Percentiles rank a stretch among this genome's conserved stretches.
These are phyloP conservation scores for Chaenodraco wilsoni DNA, from an alignment of 2,797 vertebrate genomes.

Conservation along the genomic window DNA sequence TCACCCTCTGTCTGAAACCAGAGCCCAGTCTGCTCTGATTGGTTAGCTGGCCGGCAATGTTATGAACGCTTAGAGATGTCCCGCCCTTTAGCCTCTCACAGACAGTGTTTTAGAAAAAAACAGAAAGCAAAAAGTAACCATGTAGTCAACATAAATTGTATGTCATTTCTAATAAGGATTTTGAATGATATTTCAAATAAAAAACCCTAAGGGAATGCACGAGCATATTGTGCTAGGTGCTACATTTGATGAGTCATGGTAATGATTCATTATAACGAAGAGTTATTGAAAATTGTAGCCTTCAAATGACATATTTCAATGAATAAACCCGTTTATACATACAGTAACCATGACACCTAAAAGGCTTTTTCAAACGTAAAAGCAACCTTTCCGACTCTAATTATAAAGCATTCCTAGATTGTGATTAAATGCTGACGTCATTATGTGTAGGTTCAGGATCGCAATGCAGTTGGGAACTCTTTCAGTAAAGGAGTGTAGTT, in stretches of 20 bases:
- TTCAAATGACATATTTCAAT: not conserved
- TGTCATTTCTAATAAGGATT: not conserved
- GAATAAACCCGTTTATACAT: not conserved
- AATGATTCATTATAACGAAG: not conserved
- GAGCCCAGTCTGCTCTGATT: no score
- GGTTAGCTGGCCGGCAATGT: no score
- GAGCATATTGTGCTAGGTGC: not conserved
- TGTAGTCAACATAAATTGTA: not conserved
- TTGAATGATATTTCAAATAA: not conserved
- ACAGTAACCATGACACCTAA: not conserved
- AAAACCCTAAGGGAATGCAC: not conserved
- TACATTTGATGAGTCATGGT: not conserved
- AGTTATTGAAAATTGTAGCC: not conserved
- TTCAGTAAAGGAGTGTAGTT: not conserved
- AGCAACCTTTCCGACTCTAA: not conserved
- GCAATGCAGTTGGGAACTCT: not conserved
- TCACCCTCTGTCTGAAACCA: no score
- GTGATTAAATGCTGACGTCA: conserved; percentile 2
- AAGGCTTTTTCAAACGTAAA: not conserved
- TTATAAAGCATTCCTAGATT: not conserved
- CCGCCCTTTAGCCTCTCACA: no score
- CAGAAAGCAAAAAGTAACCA: not conserved
- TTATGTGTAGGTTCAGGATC: not conserved
- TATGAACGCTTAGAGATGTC: no score
- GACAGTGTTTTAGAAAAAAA: not conserved